Evolutionary conservation across 1,140 invertebrate species (phyloP).

Genomic region (Acromyrmex charruanus): DNA sequence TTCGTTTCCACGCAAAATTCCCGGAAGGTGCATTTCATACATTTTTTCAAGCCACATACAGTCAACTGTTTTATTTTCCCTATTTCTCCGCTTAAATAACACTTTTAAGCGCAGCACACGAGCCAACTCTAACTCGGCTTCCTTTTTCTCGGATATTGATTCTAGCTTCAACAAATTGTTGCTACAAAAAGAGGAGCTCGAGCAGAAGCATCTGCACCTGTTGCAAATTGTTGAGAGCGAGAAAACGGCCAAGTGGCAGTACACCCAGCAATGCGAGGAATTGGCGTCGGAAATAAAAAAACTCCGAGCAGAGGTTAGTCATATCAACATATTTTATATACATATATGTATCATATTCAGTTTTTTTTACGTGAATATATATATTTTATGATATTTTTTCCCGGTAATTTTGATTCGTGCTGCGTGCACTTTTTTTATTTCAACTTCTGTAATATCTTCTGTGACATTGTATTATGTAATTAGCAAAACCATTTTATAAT

Average conservation of each 20-base stretch:
- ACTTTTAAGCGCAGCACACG: not conserved
- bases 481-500: not conserved
- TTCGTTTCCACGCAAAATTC: slow-evolving; percentile 18
- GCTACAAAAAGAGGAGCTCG: slow-evolving; percentile 96
- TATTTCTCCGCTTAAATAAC: slow-evolving; percentile 22
- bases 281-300: slow-evolving; percentile 96
- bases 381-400: slow-evolving; percentile 9
- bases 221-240: slow-evolving; percentile 97
- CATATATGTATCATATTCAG: not conserved
- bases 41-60: slow-evolving; percentile 23
- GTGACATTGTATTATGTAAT: not conserved
- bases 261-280: slow-evolving; percentile 97
- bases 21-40: not conserved
- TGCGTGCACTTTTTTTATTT: slow-evolving; percentile 4
- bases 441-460: not conserved
- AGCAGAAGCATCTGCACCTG: slow-evolving; percentile 97
- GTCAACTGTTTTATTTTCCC: slow-evolving; percentile 7
- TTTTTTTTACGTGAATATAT: not conserved
- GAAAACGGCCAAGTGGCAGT: slow-evolving; percentile 97
- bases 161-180: slow-evolving; percentile 96
- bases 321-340: not conserved
- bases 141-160: slow-evolving; percentile 72
- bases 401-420: not conserved
- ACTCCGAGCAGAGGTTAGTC: slow-evolving; percentile 92
- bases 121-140: not conserved